Conservation (phyloP, 2,888 invertebrate species). For the Lepeophtheirus nordmannii region DNA sequence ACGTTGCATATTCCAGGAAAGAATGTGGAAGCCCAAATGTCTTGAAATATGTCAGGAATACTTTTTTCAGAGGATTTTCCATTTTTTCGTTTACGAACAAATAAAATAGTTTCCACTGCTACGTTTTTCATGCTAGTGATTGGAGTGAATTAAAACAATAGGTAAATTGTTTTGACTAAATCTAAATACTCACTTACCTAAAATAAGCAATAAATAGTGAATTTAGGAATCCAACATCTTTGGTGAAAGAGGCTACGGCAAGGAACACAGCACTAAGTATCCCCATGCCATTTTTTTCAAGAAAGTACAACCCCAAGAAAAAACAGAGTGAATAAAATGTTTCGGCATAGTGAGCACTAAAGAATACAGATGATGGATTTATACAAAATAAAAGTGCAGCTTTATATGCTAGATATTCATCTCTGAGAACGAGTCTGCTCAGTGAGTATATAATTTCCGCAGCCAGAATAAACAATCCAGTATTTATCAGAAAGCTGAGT, state of each 20-base stretch:
- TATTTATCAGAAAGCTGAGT: slow-evolving; percentile 53
- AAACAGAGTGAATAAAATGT: slow-evolving; percentile 38
- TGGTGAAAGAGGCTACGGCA: slow-evolving; percentile 2
- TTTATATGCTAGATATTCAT: slow-evolving; percentile 55
- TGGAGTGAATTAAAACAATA: not conserved
- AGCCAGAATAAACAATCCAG: slow-evolving; percentile 34
- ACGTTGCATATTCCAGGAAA: slow-evolving; percentile 12
- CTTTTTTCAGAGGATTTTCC: not conserved
- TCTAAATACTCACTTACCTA: not conserved
- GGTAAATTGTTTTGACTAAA: not conserved
- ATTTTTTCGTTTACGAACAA: slow-evolving; percentile 7
- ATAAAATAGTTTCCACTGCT: not conserved
- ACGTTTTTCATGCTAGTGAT: slow-evolving; percentile 2
- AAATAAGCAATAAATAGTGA: not conserved
- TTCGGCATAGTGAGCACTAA: slow-evolving; percentile 84
- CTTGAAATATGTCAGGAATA: not conserved
- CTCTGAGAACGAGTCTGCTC: slow-evolving; percentile 47
- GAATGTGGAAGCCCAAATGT: not conserved
- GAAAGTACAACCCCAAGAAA: not conserved
- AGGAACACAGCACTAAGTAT: not conserved
- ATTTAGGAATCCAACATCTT: slow-evolving; percentile 1
- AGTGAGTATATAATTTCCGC: slow-evolving; percentile 48
- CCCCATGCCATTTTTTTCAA: not conserved
- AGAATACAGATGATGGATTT: slow-evolving; percentile 91
- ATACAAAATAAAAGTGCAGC: slow-evolving; percentile 67